Percentiles rank a stretch among this genome's conserved stretches.
phyloP scores from a whole-genome alignment of 1,140 invertebrate genomes.

The Lasioglossum albipes region DNA sequence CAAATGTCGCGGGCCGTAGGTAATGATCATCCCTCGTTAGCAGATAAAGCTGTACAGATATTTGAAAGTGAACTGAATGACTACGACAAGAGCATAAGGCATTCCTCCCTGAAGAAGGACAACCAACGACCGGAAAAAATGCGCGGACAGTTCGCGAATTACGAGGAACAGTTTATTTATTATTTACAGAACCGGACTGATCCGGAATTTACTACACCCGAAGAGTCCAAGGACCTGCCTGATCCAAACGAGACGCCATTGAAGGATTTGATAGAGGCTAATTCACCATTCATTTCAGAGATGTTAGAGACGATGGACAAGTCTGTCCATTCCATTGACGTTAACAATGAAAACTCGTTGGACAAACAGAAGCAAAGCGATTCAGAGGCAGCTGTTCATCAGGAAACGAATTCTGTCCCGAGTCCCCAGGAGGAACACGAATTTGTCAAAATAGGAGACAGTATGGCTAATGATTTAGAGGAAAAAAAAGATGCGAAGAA shows the following conservation, averaged over 20 bases:
- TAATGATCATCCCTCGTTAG: slow-evolving; percentile 8
- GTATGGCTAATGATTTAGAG: neutral
- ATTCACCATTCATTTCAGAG: slow-evolving; percentile 67
- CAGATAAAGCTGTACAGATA: slow-evolving; percentile 66
- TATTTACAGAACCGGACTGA: slow-evolving; percentile 71
- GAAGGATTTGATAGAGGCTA: slow-evolving; percentile 69
- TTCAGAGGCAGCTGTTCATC: neutral
- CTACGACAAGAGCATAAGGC: slow-evolving; percentile 72
- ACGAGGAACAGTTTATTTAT: slow-evolving; percentile 72
- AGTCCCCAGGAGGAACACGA: neutral
- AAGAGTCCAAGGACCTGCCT: slow-evolving; percentile 45
- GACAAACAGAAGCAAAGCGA: neutral
- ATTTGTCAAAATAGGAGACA: slow-evolving; percentile 1
- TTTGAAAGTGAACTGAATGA: slow-evolving; percentile 65
- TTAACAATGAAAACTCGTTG: neutral
- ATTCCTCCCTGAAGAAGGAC: slow-evolving; percentile 64
- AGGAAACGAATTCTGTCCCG: neutral
- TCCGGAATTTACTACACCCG: slow-evolving; percentile 58
- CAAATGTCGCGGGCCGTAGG: slow-evolving; percentile 58
- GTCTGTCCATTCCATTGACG: neutral
- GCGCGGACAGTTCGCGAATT: slow-evolving; percentile 64
- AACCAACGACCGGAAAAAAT: slow-evolving; percentile 33
- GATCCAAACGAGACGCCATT: slow-evolving; percentile 52
- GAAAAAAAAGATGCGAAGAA: neutral
- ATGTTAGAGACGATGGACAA: slow-evolving; percentile 61